Conservation (phyloP, 2,113 vertebrate species). For the Rattus norvegicus region GRCr8 NC_086028.1:8715501-8716000, state of each 20-base stretch:
- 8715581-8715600: background rate
- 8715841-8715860: background rate
- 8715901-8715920: conserved; percentile 20
- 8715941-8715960: background rate
- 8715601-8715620: background rate
- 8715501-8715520: background rate
- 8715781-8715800: conserved; percentile 39
- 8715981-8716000: background rate
- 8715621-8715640: background rate
- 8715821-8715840: conserved; percentile 35
- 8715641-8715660: background rate
- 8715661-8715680: background rate
- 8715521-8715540: no score
- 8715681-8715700: background rate
- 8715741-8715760: background rate
- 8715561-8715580: background rate
- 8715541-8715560: accelerated
- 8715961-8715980: background rate
- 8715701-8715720: background rate
- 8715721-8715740: background rate
- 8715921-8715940: conserved; percentile 15
- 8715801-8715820: background rate
- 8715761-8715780: background rate
- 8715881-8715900: conserved; percentile 31
- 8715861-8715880: background rate